A percentile compares a stretch with the other conserved stretches of the same genome.
Conservation (phyloP, 2,888 invertebrate genomes). For the Noctua fimbriata region DNA sequence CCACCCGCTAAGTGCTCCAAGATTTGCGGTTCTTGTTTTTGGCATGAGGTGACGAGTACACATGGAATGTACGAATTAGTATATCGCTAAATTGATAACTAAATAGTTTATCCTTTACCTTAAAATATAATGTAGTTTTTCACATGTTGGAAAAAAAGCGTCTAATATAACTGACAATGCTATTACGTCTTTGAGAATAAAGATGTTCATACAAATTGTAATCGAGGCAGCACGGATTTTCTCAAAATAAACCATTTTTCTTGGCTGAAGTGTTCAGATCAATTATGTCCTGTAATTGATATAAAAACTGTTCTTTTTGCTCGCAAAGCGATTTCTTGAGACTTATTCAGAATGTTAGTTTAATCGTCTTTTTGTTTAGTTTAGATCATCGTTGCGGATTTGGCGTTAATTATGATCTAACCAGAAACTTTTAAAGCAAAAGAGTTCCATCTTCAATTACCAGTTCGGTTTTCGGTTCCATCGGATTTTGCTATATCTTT, state of each 20-base stretch:
- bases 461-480: background rate
- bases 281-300: slow-evolving; percentile 51
- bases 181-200: slow-evolving; percentile 16
- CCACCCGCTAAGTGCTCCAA: slow-evolving; percentile 13
- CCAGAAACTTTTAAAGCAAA: background rate
- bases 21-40: slow-evolving; percentile 20
- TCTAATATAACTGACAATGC: background rate
- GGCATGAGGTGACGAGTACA: slow-evolving; percentile 6
- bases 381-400: background rate
- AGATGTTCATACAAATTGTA: background rate
- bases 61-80: slow-evolving; percentile 21
- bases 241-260: slow-evolving; percentile 50
- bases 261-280: slow-evolving; percentile 19
- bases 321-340: slow-evolving; percentile 19
- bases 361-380: background rate
- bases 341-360: background rate
- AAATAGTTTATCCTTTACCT: slow-evolving; percentile 28
- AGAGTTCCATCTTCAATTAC: background rate
- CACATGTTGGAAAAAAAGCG: background rate
- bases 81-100: slow-evolving; percentile 32
- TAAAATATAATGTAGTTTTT: background rate
- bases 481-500: background rate
- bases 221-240: slow-evolving; percentile 1
- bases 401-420: background rate
- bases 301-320: slow-evolving; percentile 19